phyloP scores from a whole-genome alignment of 1,140 invertebrate genomes.

The Solen grandis region DNA sequence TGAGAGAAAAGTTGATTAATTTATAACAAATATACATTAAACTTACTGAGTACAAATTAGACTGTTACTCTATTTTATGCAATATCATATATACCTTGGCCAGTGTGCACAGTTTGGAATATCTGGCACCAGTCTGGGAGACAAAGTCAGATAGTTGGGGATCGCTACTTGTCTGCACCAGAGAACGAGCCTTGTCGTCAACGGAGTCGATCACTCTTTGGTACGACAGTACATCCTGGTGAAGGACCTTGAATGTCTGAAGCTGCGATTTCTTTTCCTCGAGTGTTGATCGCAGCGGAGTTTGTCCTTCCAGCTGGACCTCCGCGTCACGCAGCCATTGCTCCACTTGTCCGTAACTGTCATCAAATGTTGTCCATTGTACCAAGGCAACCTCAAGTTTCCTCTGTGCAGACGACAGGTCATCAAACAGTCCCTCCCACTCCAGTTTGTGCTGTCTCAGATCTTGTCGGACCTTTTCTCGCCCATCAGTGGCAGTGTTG shows the following conservation, averaged over 20 bases:
- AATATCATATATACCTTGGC: conserved; percentile 79
- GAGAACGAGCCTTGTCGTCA: conserved; percentile 87
- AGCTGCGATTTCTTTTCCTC: conserved; percentile 91
- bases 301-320: conserved; percentile 88
- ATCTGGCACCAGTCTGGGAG: conserved; percentile 68
- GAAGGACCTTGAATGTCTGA: conserved; percentile 88
- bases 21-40: no score
- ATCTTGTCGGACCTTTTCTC: conserved; percentile 92
- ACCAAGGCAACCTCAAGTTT: conserved; percentile 88
- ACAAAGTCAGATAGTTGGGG: conserved; percentile 71
- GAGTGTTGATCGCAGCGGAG: conserved; percentile 88
- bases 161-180: conserved; percentile 85
- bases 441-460: conserved; percentile 85
- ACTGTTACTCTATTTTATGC: no score
- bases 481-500: conserved; percentile 92
- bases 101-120: conserved; percentile 74
- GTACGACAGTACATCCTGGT: conserved; percentile 93
- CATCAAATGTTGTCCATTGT: conserved; percentile 79
- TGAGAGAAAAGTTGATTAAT: no score
- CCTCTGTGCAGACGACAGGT: conserved; percentile 84
- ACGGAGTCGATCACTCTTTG: conserved; percentile 93
- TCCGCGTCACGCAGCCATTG: conserved; percentile 90
- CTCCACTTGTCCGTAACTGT: conserved; percentile 88
- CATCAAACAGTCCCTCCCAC: conserved; percentile 91
- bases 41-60: no score